Evolutionary conservation across 64 coral and sea anemone species (phyloP), one percentile per base, ranked within the genome.

Genomic region (Actinia equina): DNA sequence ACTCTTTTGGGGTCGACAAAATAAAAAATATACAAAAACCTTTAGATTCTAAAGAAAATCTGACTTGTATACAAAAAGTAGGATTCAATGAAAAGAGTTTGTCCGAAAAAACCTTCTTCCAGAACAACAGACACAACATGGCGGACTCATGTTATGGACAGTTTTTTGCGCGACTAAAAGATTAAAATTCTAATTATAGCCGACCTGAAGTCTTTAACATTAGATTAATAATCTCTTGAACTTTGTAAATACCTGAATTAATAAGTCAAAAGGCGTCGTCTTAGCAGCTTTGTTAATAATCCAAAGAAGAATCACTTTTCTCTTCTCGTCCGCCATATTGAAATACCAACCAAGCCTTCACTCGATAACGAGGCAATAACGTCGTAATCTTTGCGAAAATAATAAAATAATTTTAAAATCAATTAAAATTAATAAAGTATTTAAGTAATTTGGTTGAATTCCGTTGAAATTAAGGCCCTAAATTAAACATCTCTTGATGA

Each of bases 261-360:
- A 37, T 37, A 74, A 74, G 69, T 74, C 69, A 74, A 74, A 74
- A 30, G 1, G 9, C 13, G 11, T 30, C 69, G 69, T 30, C 25
- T 74, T 74, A 42, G 69, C 41, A 74, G 41, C 25, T 74, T 74
- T 74, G 69, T 74, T 42, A 74, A 74, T 74, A 74, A 74, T 74
- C 25, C n/a, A 65, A 17, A 1, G 62, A 20, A 65, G 25, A 9
- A 30, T 74, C 69, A 30, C 7, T 30, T 1, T 74, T 26, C 69
- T 7, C 11, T 67, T 67, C 22, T 4, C 25, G 26, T 30, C 12
- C 27, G 69, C 69, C 62, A 74, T 74, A 11, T 74, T 74, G 69
- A 74, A 74, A 74, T n/a, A 41, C 26, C 69, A 74, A 74, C 6
- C 69, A 74, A 74, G 69, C 69, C 69, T 74, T 74, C 9, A 15